These are phyloP conservation scores for Enteromius anoplus DNA, from an alignment of 2,797 vertebrate genomes.

Conservation along the genomic window DNA sequence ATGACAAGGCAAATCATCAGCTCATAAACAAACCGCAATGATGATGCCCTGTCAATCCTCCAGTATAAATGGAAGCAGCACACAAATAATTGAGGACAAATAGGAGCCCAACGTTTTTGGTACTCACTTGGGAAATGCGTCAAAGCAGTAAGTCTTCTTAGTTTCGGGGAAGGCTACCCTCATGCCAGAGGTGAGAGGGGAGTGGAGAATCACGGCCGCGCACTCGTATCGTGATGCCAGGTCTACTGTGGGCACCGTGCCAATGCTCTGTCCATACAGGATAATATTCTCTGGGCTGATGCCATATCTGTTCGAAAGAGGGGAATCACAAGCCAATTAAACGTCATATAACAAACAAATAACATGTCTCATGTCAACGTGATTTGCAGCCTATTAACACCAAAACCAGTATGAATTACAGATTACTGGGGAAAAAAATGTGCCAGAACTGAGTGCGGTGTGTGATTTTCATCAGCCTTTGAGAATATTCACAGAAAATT, in stretches of 20 bases:
- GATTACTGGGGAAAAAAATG: not conserved
- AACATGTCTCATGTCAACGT: not conserved
- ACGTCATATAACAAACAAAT: not conserved
- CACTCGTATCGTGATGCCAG: slow-evolving; percentile 94
- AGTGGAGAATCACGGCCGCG: slow-evolving; percentile 92
- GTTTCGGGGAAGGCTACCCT: slow-evolving; percentile 95
- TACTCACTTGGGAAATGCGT: slow-evolving; percentile 94
- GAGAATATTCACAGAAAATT: not conserved
- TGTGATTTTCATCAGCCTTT: not conserved
- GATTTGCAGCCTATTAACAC: not conserved
- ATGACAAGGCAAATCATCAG: slow-evolving; percentile 23
- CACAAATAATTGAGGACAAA: not conserved
- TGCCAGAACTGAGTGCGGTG: not conserved
- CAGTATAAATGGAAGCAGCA: not conserved
- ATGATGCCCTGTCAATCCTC: not conserved
- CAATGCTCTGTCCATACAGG: slow-evolving; percentile 94
- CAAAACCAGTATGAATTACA: not conserved
- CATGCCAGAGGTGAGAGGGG: slow-evolving; percentile 94
- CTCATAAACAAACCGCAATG: slow-evolving; percentile 18
- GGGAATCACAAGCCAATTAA: not conserved
- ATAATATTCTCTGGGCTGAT: slow-evolving; percentile 95
- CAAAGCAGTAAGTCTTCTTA: slow-evolving; percentile 97
- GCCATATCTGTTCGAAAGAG: slow-evolving; percentile 80
- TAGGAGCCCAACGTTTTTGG: not conserved
- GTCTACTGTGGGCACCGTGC: slow-evolving; percentile 94